Evolutionary conservation across 2,113 vertebrate genomes (phyloP), one percentile per base, ranked within the genome.

Genomic region (Perca schrenkii): DNA sequence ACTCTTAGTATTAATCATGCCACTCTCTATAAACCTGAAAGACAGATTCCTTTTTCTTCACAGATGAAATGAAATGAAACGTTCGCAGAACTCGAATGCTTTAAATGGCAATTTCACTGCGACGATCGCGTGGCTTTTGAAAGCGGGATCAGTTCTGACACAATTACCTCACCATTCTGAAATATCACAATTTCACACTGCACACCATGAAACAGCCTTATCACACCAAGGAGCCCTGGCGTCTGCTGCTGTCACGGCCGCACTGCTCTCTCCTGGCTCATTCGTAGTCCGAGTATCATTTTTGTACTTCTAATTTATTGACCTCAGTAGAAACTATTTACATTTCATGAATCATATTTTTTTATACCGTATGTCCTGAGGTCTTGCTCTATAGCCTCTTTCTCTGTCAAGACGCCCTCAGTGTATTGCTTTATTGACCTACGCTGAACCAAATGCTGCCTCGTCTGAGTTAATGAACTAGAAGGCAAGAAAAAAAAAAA

Each of bases 121-220:
- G 16, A 53, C 36, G 16, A 54, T 54, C 3, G 13, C 3, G 2
- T 10, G 31, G 14, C 66, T 43, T 71, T 71, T 57, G 49, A 68
- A 66, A 68, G 65, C 2, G 8, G 5, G 25, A 82, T 77, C 40
- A 28, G 61, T 80, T 80, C 22, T 31, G 83, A 84, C 85, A 74
- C 83, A 68, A 64, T 89, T 86, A 84, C 84, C 64, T 66, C 28
- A 36, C 58, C 61, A 34, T 77, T 87, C 28, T 81, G 63, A 85
- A 88, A 79, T 82, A 80, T 80, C 74, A 56, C 72, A 81, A 57
- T 82, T 80, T 88, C 80, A 86, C 85, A 78, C 19, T 5, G 3
- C 67, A 21, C 65, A 52, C 77, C 68, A 46, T 88, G 63, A 85
- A 83, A 74, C 64, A 21, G 65, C 70, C 73, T 87, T 78, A 83